Percentiles rank a stretch among this genome's conserved stretches.
Conservation (phyloP, 2,888 invertebrate genomes). For the Penaeus monodon region DNA sequence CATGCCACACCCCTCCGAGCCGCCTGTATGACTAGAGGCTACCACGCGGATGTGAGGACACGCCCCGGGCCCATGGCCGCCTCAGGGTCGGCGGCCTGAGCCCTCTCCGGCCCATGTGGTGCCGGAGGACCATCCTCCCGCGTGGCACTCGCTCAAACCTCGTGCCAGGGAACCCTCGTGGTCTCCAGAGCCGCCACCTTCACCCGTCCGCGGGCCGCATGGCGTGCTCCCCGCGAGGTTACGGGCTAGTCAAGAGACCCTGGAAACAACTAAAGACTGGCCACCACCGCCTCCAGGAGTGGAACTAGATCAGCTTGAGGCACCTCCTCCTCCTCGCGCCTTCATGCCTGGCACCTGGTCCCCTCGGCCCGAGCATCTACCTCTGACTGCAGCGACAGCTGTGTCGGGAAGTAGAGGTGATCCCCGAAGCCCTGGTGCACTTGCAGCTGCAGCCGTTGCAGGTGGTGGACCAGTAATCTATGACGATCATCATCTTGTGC, state of each 20-base stretch:
- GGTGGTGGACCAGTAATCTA: slow-evolving; percentile 26
- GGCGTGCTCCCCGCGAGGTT: slow-evolving; percentile 59
- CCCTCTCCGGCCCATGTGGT: slow-evolving; percentile 60
- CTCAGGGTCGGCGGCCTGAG: slow-evolving; percentile 59
- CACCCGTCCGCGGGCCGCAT: slow-evolving; percentile 60
- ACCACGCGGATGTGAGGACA: slow-evolving; percentile 65
- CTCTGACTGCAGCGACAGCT: slow-evolving; percentile 53
- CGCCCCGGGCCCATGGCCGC: slow-evolving; percentile 65
- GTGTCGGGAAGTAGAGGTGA: slow-evolving; percentile 44
- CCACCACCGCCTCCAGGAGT: slow-evolving; percentile 54
- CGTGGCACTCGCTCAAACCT: slow-evolving; percentile 58
- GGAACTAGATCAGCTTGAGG: slow-evolving; percentile 62
- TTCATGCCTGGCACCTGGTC: slow-evolving; percentile 64
- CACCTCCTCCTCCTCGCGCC: slow-evolving; percentile 58
- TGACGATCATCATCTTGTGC: slow-evolving; percentile 47
- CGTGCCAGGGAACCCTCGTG: slow-evolving; percentile 58
- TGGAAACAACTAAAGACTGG: slow-evolving; percentile 59
- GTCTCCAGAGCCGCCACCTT: slow-evolving; percentile 64
- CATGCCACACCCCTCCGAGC: slow-evolving; percentile 62
- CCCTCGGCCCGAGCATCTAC: slow-evolving; percentile 65
- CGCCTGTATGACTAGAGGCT: slow-evolving; percentile 66
- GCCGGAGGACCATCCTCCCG: slow-evolving; percentile 61
- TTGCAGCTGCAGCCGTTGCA: slow-evolving; percentile 42
- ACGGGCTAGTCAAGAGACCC: slow-evolving; percentile 64
- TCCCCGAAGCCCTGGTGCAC: slow-evolving; percentile 57